A percentile compares a stretch with the other conserved stretches of the same genome.
These are phyloP conservation scores for Perca schrenkii DNA, from an alignment of 2,113 vertebrate genomes.

Conservation along the genomic window DNA sequence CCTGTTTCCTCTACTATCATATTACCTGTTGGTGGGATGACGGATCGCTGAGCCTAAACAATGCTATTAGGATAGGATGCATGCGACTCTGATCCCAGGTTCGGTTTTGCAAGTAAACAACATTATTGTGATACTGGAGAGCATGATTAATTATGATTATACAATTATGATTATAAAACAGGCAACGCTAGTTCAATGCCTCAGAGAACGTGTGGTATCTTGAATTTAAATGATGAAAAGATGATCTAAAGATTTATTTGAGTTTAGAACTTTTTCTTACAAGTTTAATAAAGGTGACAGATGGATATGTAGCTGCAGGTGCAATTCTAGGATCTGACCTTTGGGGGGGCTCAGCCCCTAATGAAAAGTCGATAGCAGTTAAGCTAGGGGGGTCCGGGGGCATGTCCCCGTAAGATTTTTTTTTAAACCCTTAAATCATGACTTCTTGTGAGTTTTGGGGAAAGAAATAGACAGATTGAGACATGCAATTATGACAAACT, in stretches of 20 bases:
- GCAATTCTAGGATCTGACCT: no score
- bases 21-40: slow-evolving; percentile 85
- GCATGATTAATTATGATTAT: slow-evolving; percentile 79
- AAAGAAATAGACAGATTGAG: no score
- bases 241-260: not conserved
- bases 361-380: no score
- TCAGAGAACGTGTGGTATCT: slow-evolving; percentile 33
- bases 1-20: slow-evolving; percentile 80
- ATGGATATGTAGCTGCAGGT: not conserved
- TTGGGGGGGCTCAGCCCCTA: no score
- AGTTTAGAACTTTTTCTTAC: slow-evolving; percentile 12
- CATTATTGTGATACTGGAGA: slow-evolving; percentile 72
- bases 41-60: slow-evolving; percentile 83
- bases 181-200: slow-evolving; percentile 39
- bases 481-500: no score
- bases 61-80: slow-evolving; percentile 78
- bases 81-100: slow-evolving; percentile 73
- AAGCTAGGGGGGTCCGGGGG: no score
- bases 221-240: slow-evolving; percentile 16
- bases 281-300: slow-evolving; percentile 19
- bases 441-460: no score
- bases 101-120: slow-evolving; percentile 74
- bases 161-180: slow-evolving; percentile 62
- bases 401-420: no score
- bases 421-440: no score